These are phyloP conservation scores for Homarus americanus DNA, from an alignment of 1,140 invertebrate genomes.

Conservation along the genomic window DNA sequence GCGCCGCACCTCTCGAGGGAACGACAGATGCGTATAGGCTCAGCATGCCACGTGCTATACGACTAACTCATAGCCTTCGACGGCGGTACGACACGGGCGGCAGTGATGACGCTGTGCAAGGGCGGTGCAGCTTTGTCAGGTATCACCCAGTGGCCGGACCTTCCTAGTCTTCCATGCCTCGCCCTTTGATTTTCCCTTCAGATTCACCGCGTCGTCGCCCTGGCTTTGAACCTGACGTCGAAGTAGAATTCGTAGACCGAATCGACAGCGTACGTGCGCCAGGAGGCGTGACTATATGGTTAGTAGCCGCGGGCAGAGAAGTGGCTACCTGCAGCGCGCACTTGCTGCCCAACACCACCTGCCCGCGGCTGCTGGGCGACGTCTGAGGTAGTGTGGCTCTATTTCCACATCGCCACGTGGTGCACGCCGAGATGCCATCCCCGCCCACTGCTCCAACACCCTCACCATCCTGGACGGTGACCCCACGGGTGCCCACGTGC, in stretches of 20 bases:
- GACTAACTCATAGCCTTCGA: slow-evolving; percentile 95
- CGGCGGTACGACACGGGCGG: slow-evolving; percentile 91
- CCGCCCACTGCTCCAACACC: slow-evolving; percentile 73
- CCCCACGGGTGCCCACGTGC: not conserved
- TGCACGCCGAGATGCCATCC: slow-evolving; percentile 72
- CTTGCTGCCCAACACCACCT: slow-evolving; percentile 74
- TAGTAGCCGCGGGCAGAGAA: slow-evolving; percentile 72
- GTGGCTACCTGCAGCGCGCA: slow-evolving; percentile 74
- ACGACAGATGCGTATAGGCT: slow-evolving; percentile 82
- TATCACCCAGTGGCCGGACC: slow-evolving; percentile 88
- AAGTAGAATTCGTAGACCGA: slow-evolving; percentile 83
- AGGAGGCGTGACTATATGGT: slow-evolving; percentile 34
- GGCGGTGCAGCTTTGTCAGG: slow-evolving; percentile 89
- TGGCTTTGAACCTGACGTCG: slow-evolving; percentile 92
- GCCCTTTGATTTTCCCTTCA: slow-evolving; percentile 88
- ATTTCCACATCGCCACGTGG: slow-evolving; percentile 74
- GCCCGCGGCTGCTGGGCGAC: slow-evolving; percentile 67
- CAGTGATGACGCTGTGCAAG: slow-evolving; percentile 93
- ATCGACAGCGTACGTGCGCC: slow-evolving; percentile 71
- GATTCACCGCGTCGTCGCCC: slow-evolving; percentile 80
- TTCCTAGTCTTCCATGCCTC: slow-evolving; percentile 93
- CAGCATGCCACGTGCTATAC: slow-evolving; percentile 90
- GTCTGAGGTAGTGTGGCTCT: slow-evolving; percentile 75
- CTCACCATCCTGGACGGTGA: slow-evolving; percentile 72
- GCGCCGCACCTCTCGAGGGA: slow-evolving; percentile 70